Percentiles rank a stretch among this genome's conserved stretches.
phyloP scores from a whole-genome alignment of 2,113 vertebrate species.

The Corythornis cristatus region DNA sequence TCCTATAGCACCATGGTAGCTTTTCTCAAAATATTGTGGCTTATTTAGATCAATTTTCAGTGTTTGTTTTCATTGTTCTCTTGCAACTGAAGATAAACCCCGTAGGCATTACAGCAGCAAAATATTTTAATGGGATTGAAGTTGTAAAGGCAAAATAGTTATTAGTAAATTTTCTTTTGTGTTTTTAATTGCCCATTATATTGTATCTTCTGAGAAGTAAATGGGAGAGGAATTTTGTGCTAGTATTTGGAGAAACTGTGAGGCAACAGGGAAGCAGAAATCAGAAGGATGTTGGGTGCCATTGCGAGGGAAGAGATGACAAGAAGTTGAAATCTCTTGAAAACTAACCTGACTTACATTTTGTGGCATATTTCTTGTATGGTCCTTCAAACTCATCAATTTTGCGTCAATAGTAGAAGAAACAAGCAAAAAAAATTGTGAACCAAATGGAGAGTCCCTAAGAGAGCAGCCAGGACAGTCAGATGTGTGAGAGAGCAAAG shows the following conservation, averaged over 20 bases:
- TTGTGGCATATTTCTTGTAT: not conserved
- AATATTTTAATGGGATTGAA: slow-evolving; percentile 29
- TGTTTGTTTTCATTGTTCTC: slow-evolving; percentile 51
- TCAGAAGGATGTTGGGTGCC: not conserved
- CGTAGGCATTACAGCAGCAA: not conserved
- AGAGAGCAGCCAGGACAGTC: accelerated
- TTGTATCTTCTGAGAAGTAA: slow-evolving; percentile 6
- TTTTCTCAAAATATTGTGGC: slow-evolving; percentile 38
- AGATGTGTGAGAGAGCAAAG: not conserved
- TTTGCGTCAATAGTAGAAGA: not conserved
- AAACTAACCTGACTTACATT: not conserved
- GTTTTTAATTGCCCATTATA: slow-evolving; percentile 37
- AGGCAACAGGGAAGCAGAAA: not conserved
- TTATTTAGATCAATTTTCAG: slow-evolving; percentile 17
- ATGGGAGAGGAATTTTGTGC: not conserved
- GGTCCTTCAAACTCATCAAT: not conserved
- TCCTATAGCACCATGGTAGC: not conserved
- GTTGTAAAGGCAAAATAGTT: not conserved
- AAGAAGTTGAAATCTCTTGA: not conserved
- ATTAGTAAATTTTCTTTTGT: slow-evolving; percentile 1
- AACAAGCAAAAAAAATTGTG: not conserved
- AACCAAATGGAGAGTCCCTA: not conserved
- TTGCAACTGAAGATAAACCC: slow-evolving; percentile 25
- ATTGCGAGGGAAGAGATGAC: not conserved
- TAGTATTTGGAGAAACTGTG: not conserved